Percentiles rank a stretch among this genome's conserved stretches.
These are phyloP conservation scores for Agrochola lota DNA, from an alignment of 2,888 invertebrate genomes.

Conservation along the genomic window DNA sequence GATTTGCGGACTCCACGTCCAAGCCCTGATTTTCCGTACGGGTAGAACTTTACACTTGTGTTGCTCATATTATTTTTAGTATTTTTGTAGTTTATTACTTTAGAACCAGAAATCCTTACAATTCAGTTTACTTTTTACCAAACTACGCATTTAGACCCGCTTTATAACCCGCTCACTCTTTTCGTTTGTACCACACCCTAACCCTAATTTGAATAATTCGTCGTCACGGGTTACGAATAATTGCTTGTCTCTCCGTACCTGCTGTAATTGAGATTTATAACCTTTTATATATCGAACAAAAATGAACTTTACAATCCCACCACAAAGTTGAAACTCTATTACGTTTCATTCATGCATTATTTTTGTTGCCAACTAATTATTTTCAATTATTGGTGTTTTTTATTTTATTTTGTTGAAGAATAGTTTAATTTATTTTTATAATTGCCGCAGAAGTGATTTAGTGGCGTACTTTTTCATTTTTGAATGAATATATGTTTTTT, in stretches of 20 bases:
- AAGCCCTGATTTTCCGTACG: background rate
- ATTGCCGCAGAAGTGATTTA: slow-evolving; percentile 55
- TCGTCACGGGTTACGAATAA: slow-evolving; percentile 76
- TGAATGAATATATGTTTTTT: slow-evolving; percentile 19
- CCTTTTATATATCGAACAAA: slow-evolving; percentile 61
- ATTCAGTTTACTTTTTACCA: background rate
- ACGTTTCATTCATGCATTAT: background rate
- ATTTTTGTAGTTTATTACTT: no score
- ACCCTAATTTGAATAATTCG: slow-evolving; percentile 78
- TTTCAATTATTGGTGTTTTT: slow-evolving; percentile 30
- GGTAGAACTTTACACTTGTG: background rate
- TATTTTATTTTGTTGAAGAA: slow-evolving; percentile 23
- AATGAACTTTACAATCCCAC: slow-evolving; percentile 20
- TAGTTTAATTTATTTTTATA: slow-evolving; percentile 34
- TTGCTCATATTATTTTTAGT: background rate
- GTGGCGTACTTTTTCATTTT: slow-evolving; percentile 42
- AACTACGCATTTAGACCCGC: background rate
- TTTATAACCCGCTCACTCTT: slow-evolving; percentile 14
- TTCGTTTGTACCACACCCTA: slow-evolving; percentile 45
- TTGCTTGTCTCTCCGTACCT: slow-evolving; percentile 74
- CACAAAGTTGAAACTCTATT: slow-evolving; percentile 39
- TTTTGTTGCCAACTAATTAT: slow-evolving; percentile 36
- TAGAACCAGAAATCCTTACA: background rate
- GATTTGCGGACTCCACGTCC: background rate
- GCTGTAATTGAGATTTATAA: slow-evolving; percentile 79